These are phyloP conservation scores for Gerris lacustris DNA, from an alignment of 2,888 invertebrate species.

Conservation along the genomic window DNA sequence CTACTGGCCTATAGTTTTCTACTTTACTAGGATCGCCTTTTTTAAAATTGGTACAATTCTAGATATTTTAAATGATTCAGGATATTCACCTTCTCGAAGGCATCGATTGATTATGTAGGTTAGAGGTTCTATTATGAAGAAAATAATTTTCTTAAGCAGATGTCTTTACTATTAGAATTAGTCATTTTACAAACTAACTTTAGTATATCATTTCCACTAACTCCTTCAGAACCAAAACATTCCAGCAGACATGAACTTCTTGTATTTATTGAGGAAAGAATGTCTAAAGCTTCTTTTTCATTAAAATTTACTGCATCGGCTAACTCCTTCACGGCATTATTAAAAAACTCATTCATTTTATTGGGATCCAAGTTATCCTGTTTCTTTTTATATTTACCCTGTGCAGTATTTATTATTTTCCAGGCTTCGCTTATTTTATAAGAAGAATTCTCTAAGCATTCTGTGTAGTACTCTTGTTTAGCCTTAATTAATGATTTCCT, in stretches of 20 bases:
- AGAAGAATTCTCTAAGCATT: neutral
- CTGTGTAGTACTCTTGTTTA: neutral
- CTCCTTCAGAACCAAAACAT: neutral
- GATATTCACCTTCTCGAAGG: neutral
- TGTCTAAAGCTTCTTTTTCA: neutral
- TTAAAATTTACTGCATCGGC: neutral
- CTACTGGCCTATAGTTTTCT: neutral
- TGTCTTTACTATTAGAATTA: conserved; percentile 5
- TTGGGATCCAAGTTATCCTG: neutral
- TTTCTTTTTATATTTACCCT: neutral
- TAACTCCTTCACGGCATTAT: neutral
- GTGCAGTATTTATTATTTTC: neutral
- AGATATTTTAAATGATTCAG: neutral
- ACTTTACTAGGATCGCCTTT: neutral
- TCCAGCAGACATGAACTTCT: neutral
- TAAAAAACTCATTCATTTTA: neutral
- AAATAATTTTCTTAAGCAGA: neutral
- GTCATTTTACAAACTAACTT: conserved; percentile 1
- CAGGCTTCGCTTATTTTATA: neutral
- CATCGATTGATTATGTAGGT: neutral
- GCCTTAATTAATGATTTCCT: neutral
- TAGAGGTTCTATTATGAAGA: neutral
- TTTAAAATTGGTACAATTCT: neutral
- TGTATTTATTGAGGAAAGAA: neutral
- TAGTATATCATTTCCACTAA: neutral